These are phyloP conservation scores for Drosophila subquinaria DNA, from an alignment of 2,888 invertebrate genomes.

Conservation along the genomic window DNA sequence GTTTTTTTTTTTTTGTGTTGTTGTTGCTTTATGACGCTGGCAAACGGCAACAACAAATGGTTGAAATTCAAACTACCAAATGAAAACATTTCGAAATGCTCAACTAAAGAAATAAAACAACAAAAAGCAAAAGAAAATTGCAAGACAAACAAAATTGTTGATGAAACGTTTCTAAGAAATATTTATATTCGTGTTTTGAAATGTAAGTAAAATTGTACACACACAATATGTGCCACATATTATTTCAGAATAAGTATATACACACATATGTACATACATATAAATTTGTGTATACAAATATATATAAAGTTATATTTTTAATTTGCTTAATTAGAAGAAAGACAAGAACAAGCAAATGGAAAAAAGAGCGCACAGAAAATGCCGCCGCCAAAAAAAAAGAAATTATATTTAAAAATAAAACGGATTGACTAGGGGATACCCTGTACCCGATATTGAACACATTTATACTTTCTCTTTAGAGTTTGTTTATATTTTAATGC, in stretches of 20 bases:
- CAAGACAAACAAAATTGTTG: conserved; percentile 36
- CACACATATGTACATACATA: conserved; percentile 3
- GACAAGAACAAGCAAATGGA: conserved; percentile 38
- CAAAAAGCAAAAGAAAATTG: conserved; percentile 27
- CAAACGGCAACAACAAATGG: conserved; percentile 18
- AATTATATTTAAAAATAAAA: conserved; percentile 3
- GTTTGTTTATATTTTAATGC: too few species aligned
- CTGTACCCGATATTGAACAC: neutral
- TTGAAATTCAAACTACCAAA: conserved; percentile 39
- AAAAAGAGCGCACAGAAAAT: conserved; percentile 35
- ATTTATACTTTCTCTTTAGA: too few species aligned
- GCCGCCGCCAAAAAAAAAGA: conserved; percentile 33
- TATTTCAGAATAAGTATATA: conserved; percentile 1
- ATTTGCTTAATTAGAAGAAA: conserved; percentile 73
- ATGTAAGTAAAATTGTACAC: conserved; percentile 44
- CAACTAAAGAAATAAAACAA: conserved; percentile 24
- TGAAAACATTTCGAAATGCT: conserved; percentile 50
- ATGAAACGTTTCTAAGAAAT: conserved; percentile 54
- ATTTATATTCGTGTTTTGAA: conserved; percentile 48
- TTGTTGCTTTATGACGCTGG: conserved; percentile 32
- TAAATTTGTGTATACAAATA: conserved; percentile 15
- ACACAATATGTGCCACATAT: conserved; percentile 5
- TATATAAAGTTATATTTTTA: conserved; percentile 64
- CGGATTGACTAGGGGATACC: conserved; percentile 11
- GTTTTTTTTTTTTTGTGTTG: conserved; percentile 14